Base-by-base conservation (phyloP, 2,113 vertebrate species). In the Vanacampus margaritifer region DNA sequence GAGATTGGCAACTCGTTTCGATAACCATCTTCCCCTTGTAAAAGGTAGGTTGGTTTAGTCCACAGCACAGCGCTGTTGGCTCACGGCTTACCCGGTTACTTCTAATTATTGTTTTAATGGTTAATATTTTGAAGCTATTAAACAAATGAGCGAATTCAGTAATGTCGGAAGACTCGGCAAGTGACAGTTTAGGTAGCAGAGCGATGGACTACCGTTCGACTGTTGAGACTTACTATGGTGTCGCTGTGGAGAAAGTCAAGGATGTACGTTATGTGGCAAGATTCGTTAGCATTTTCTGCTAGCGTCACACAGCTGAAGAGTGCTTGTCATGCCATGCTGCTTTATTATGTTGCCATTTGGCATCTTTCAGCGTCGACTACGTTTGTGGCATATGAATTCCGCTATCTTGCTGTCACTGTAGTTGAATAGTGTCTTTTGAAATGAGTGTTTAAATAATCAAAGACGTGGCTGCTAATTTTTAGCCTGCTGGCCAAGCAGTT, bases 231-330 rank as follows among this genome's bases (percentile, higher is more conserved):
- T 92, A 88, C 84, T 93, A 92, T 87, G 87, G 83, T 50, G 65
- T 90, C 35, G 91, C 88, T 6, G 82, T 92, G 83, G 90, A 92
- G 83, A 91, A 82, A 86, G 89, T 92, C 69, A 92, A 89, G 78
- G 88, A 92, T 91, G 92, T 92, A 78, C 32, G 88, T 87, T 80
- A 78, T 86, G 89, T 86, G 83, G 67, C 79, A 87, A 74, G 76
- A 81, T 79, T 75, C 37, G 72, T 83, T 85, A 89, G 86, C 87
- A 85, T 86, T 71, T 67, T 24, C 50, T 51, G 60, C 69, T 86
- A 87, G 80, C 82, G 10, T 13, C 51, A 46, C 56, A 46, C 57
- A 58, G 65, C 65, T 71, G 37, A 71, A 19, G n/a, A 14, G 62
- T 71, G 35, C 48, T 54, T 81, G 51, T 69, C 71, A 53, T n/a